Evolutionary conservation across 2,888 invertebrate genomes (phyloP).

Genomic region (Xanthorhoe spadicearia): DNA sequence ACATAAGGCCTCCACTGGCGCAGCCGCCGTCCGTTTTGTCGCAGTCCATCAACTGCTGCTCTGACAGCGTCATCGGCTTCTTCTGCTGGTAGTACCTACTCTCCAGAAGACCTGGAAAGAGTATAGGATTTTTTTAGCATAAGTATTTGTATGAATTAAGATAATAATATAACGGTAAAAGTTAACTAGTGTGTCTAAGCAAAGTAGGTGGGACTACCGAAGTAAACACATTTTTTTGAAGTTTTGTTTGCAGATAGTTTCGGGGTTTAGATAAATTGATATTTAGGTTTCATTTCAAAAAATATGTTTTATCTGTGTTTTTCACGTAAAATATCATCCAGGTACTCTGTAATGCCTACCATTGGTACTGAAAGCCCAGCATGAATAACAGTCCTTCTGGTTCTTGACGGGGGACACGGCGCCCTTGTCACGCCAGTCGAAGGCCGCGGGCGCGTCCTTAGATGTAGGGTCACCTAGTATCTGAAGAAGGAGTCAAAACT

Average conservation of each 20-base stretch:
- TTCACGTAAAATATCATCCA: no score
- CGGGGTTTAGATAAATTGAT: no score
- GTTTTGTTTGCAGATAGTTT: no score
- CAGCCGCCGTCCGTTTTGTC: not conserved
- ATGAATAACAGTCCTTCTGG: not conserved
- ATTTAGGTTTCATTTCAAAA: no score
- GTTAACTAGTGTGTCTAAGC: no score
- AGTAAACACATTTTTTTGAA: no score
- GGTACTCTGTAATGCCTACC: not conserved
- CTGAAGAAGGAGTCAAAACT: no score
- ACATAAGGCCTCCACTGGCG: not conserved
- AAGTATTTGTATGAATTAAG: no score
- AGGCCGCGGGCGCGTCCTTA: conserved; percentile 2
- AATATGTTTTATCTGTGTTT: no score
- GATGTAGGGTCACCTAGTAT: not conserved
- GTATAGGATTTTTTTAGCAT: no score
- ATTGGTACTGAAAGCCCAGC: not conserved
- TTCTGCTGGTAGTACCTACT: not conserved
- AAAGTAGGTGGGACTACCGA: no score
- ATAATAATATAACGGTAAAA: no score
- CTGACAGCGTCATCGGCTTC: not conserved
- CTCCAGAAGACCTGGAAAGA: not conserved
- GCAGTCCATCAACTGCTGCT: conserved; percentile 7
- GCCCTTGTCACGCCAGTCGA: not conserved
- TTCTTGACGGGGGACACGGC: not conserved